Evolutionary conservation across 2,797 vertebrate genomes (phyloP).

Genomic region (Podarcis siculus): DNA sequence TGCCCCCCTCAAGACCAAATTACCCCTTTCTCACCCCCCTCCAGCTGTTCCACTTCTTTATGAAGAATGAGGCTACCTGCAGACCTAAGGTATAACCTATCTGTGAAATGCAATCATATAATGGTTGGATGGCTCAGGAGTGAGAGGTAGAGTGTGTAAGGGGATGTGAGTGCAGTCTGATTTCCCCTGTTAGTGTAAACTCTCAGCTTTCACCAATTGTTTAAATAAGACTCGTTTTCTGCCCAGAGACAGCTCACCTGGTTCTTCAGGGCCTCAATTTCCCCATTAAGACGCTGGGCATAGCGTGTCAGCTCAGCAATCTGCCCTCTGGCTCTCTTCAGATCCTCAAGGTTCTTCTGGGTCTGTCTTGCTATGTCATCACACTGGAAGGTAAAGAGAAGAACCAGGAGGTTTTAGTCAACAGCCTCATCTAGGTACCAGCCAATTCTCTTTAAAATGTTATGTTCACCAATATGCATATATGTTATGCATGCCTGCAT

Average conservation of each 20-base stretch:
- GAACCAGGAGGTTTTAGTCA: not conserved
- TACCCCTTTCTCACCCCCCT: not conserved
- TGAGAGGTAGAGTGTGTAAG: not conserved
- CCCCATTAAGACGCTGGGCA: conserved; percentile 75
- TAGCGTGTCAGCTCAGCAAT: conserved; percentile 73
- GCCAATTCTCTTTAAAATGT: not conserved
- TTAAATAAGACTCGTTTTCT: not conserved
- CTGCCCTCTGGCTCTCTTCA: conserved; percentile 75
- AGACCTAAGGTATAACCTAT: not conserved
- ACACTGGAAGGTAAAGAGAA: conserved; percentile 67
- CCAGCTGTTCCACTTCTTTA: not conserved
- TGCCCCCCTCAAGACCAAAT: not conserved
- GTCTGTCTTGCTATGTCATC: conserved; percentile 72
- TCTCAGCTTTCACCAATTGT: not conserved
- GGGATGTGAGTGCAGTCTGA: too few relatives aligned
- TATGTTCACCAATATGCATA: too few relatives aligned
- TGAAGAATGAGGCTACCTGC: not conserved
- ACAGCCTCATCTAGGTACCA: not conserved
- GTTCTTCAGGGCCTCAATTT: conserved; percentile 75
- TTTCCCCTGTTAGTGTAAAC: not conserved
- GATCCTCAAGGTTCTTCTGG: conserved; percentile 74
- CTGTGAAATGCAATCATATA: not conserved
- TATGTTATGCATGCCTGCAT: too few relatives aligned
- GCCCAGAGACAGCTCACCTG: conserved; percentile 72
- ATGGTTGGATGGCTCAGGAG: not conserved